phyloP scores from a whole-genome alignment of 2,888 invertebrate species.

The Idaea aversata region DNA sequence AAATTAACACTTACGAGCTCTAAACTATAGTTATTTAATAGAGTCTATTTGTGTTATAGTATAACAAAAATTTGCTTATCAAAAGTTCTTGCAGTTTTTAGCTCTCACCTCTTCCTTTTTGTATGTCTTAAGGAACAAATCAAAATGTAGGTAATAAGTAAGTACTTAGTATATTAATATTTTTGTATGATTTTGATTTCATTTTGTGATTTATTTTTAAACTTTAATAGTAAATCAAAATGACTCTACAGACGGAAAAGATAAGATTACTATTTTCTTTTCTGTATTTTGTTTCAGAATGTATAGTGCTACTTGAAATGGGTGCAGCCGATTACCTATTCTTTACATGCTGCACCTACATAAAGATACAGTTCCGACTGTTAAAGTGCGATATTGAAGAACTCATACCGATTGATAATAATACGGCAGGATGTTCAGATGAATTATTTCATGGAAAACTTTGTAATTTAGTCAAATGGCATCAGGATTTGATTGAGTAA shows the following conservation, averaged over 20 bases:
- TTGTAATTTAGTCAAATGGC: constrained; percentile 35
- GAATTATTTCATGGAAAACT: constrained; percentile 26
- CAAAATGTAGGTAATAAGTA: too few relatives aligned
- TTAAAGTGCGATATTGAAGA: constrained; percentile 37
- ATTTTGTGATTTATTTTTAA: too few relatives aligned
- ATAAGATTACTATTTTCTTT: not conserved
- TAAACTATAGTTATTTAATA: too few relatives aligned
- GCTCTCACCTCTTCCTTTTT: too few relatives aligned
- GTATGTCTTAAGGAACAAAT: too few relatives aligned
- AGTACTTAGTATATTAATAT: too few relatives aligned
- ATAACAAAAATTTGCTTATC: too few relatives aligned
- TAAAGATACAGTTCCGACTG: constrained; percentile 41
- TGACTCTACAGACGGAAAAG: not conserved
- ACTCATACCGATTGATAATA: constrained; percentile 23
- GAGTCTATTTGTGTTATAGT: too few relatives aligned
- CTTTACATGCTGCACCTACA: constrained; percentile 45
- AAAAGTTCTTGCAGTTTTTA: too few relatives aligned
- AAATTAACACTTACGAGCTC: too few relatives aligned
- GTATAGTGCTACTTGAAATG: constrained; percentile 39
- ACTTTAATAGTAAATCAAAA: too few relatives aligned
- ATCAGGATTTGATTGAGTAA: constrained; percentile 44
- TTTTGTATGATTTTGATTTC: too few relatives aligned
- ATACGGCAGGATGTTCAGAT: constrained; percentile 9
- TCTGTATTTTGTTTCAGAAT: constrained; percentile 35
- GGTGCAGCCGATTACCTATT: constrained; percentile 45